Conservation (phyloP, 2,797 vertebrate species). For the Phataginus tricuspis region DNA sequence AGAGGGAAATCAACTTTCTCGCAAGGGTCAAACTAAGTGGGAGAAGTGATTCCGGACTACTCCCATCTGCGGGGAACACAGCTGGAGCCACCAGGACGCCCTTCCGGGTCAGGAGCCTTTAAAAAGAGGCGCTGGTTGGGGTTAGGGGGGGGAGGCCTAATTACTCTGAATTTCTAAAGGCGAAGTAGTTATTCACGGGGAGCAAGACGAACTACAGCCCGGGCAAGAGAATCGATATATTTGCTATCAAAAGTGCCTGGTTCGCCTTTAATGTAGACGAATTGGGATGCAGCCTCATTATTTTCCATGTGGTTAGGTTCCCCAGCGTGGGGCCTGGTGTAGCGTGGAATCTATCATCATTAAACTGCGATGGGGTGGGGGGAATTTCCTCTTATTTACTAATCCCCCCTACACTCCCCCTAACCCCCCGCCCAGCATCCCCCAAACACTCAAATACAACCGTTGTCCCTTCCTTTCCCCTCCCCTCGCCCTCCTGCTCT, state of each 20-base stretch:
- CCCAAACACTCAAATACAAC: not conserved
- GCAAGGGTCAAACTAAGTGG: not conserved
- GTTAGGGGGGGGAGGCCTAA: constrained; percentile 19
- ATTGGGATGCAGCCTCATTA: constrained; percentile 55
- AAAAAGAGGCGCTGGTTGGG: not conserved
- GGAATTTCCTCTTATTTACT: constrained; percentile 35
- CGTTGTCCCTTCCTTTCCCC: not conserved
- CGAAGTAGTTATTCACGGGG: constrained; percentile 71
- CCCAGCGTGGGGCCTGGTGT: not conserved
- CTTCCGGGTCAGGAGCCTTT: not conserved
- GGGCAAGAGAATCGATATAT: constrained; percentile 35
- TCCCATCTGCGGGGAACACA: not conserved
- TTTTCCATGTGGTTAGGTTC: constrained; percentile 63
- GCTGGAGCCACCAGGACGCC: not conserved
- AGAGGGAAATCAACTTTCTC: not conserved
- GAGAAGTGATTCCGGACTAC: not conserved
- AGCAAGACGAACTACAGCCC: not conserved
- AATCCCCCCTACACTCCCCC: not conserved
- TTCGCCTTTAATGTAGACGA: constrained; percentile 68
- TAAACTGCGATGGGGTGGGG: not conserved
- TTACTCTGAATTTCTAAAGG: constrained; percentile 71
- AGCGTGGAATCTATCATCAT: constrained; percentile 71
- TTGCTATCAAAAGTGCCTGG: constrained; percentile 59
- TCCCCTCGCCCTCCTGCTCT: not conserved
- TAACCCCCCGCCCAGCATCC: not conserved